A percentile compares a stretch with the other conserved stretches of the same genome.
Conservation (phyloP, 2,888 invertebrate genomes). For the Dryomyza anilis region DNA sequence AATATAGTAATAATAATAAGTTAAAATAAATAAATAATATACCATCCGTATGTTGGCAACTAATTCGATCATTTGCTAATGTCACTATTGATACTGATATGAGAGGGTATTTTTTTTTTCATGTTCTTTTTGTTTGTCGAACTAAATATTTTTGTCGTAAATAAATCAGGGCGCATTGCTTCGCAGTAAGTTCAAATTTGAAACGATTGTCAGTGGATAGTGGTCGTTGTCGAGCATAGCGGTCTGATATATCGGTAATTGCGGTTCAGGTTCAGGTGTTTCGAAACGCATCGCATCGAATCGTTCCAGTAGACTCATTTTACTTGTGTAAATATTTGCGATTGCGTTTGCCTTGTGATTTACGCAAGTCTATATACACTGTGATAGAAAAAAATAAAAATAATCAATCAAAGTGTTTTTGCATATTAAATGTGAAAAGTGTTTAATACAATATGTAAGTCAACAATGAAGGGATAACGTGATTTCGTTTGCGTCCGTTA, state of each 20-base stretch:
- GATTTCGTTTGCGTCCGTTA: neutral
- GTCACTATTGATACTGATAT: neutral
- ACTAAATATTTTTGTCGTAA: too few species aligned
- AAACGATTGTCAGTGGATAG: conserved; percentile 6
- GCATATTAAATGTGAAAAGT: neutral
- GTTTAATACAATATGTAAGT: neutral
- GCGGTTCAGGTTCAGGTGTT: neutral
- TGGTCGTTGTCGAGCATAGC: neutral
- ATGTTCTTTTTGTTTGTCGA: neutral
- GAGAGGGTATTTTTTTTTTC: neutral
- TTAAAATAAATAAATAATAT: too few species aligned
- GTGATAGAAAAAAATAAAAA: too few species aligned
- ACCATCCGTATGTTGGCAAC: neutral
- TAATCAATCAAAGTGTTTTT: neutral
- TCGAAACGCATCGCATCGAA: too few species aligned
- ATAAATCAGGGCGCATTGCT: conserved; percentile 36
- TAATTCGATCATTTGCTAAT: conserved; percentile 1
- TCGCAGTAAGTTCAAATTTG: conserved; percentile 37
- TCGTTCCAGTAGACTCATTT: too few species aligned
- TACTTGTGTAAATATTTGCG: too few species aligned
- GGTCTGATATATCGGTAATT: neutral
- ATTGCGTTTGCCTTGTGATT: too few species aligned
- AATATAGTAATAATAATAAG: too few species aligned
- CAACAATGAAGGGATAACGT: neutral
- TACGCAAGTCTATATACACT: too few species aligned